phyloP scores from a whole-genome alignment of 1,140 invertebrate genomes.

The Diorhabda elongata region DNA sequence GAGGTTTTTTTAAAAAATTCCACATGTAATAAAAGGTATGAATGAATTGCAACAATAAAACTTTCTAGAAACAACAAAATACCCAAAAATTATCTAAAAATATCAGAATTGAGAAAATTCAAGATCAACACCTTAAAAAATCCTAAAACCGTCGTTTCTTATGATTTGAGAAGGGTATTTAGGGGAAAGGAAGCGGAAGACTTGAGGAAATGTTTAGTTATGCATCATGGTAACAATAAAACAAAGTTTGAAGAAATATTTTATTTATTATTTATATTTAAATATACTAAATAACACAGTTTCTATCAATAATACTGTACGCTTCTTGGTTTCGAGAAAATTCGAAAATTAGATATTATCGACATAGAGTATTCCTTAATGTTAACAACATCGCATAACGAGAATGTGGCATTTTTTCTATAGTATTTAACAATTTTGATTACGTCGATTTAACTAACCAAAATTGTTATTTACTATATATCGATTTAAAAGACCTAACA shows the following conservation, averaged over 20 bases:
- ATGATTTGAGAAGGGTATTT: too few species aligned
- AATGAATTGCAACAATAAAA: too few species aligned
- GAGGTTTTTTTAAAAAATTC: too few species aligned
- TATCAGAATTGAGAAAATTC: too few species aligned
- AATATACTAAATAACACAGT: conserved; percentile 43
- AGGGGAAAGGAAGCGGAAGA: too few species aligned
- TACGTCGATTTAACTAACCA: not conserved
- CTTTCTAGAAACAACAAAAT: too few species aligned
- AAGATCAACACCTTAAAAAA: too few species aligned
- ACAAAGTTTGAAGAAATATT: conserved; percentile 17
- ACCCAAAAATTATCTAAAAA: too few species aligned
- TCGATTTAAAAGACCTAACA: conserved; percentile 26
- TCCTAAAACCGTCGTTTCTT: too few species aligned
- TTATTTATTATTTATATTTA: conserved; percentile 33
- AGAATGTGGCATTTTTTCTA: conserved; percentile 10
- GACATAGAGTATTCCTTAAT: conserved; percentile 25
- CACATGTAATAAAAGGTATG: too few species aligned
- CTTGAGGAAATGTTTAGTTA: too few species aligned
- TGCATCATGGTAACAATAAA: too few species aligned
- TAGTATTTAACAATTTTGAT: not conserved
- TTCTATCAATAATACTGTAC: conserved; percentile 42
- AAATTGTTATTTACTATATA: conserved; percentile 27
- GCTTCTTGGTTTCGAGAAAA: conserved; percentile 32
- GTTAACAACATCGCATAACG: conserved; percentile 22
- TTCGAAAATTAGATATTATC: conserved; percentile 25